phyloP scores from a whole-genome alignment of 2,113 vertebrate genomes.

The human (Homo sapiens) region GRCh38 chr1:86201001-86201500 shows the following conservation, averaged over 20 bases:
- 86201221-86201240: background rate
- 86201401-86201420: slow-evolving; percentile 30
- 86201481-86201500: slow-evolving; percentile 60
- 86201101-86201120: background rate
- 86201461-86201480: slow-evolving; percentile 18
- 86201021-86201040: background rate
- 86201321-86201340: background rate
- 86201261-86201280: background rate
- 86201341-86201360: background rate
- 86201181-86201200: background rate
- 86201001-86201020: background rate
- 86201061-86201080: background rate
- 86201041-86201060: background rate
- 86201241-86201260: background rate
- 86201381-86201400: background rate
- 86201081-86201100: background rate
- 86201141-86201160: background rate
- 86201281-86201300: background rate
- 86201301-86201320: background rate
- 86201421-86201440: slow-evolving; percentile 18
- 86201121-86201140: slow-evolving; percentile 22
- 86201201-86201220: slow-evolving; percentile 6
- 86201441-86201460: slow-evolving; percentile 48
- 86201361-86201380: slow-evolving; percentile 10
- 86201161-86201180: background rate